Evolutionary conservation across 2,113 vertebrate species (phyloP).

Genomic region (Apistogramma diplotaenia): DNA sequence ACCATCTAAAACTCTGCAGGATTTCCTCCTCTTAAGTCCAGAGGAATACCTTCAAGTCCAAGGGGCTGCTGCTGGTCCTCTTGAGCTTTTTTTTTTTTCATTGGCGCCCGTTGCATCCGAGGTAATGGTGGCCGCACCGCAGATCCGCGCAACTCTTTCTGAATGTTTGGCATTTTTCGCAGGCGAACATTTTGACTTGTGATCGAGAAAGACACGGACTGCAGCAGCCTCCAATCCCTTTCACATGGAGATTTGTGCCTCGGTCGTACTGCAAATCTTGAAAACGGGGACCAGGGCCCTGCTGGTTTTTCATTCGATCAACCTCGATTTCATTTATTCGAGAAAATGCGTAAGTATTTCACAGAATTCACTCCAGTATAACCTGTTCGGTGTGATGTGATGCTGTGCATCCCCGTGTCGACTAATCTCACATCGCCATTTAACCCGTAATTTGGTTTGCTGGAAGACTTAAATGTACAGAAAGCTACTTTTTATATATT

Average conservation of each 20-base stretch:
- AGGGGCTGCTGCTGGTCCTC: slow-evolving; percentile 35
- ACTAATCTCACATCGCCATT: slow-evolving; percentile 33
- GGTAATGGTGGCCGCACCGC: slow-evolving; percentile 57
- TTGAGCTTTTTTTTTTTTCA: neutral
- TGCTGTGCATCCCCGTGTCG: neutral
- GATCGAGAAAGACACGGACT: slow-evolving; percentile 63
- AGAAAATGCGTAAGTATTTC: slow-evolving; percentile 72
- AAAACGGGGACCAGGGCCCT: slow-evolving; percentile 65
- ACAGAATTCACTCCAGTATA: neutral
- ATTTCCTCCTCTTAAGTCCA: slow-evolving; percentile 57
- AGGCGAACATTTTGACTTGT: slow-evolving; percentile 59
- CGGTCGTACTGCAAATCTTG: slow-evolving; percentile 54
- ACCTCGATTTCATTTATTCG: slow-evolving; percentile 55
- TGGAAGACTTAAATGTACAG: slow-evolving; percentile 6
- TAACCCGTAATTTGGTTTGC: slow-evolving; percentile 7
- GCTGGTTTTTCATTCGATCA: slow-evolving; percentile 36
- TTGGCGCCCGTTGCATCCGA: slow-evolving; percentile 9
- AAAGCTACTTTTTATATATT: slow-evolving; percentile 27
- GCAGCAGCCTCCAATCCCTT: slow-evolving; percentile 54
- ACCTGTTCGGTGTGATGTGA: neutral
- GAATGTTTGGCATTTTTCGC: slow-evolving; percentile 58
- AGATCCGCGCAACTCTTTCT: slow-evolving; percentile 57
- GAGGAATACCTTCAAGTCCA: slow-evolving; percentile 63
- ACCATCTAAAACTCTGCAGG: slow-evolving; percentile 66
- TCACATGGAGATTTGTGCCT: slow-evolving; percentile 69